Evolutionary conservation across 1,140 invertebrate species (phyloP), one percentile per base, ranked within the genome.

Genomic region (Diorhabda carinulata): DNA sequence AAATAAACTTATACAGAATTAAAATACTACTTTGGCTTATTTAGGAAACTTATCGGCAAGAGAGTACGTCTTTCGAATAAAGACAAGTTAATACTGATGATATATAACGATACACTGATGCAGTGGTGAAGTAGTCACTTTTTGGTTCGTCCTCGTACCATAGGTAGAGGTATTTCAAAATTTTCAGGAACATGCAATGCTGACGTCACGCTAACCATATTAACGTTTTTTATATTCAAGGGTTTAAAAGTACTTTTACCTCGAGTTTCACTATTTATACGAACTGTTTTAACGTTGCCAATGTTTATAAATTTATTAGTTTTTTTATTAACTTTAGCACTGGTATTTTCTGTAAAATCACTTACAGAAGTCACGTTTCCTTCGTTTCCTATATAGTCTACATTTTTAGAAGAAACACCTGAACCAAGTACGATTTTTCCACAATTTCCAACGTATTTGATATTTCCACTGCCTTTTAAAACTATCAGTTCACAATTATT

Each of bases 371-470:
- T 61, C 0, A 68, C 52, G 25, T 68, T 9, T 9, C 61, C 63
- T n/a, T 47, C 25, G 61, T 69, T 69, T 57, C 68, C 68, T 1
- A 69, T 42, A 25, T 64, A 64, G 43, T 10, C 65, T 4, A 69
- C 57, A 5, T 25, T 41, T 2, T 65, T 43, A 0, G 65, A 52
- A n/a, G 61, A 44, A 43, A 69, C 63, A 6, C 44, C 57, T 25
- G 6, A 8, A 5, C 68, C 68, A 6, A 65, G 41, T 2, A 41
- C 10, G 8, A 69, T 69, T 57, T 52, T 69, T n/a, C 68, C 68
- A 25, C 41, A 52, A 52, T 69, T 69, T 41, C 68, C 68, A 25
- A 69, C 57, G 63, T 69, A 69, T 25, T 69, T 43, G 10, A 69
- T 69, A 9, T 47, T 58, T n/a, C 61, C 68, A 5, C 43, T 69